phyloP scores from a whole-genome alignment of 2,797 vertebrate species.

The Pseudotriccus pelzelni region DNA sequence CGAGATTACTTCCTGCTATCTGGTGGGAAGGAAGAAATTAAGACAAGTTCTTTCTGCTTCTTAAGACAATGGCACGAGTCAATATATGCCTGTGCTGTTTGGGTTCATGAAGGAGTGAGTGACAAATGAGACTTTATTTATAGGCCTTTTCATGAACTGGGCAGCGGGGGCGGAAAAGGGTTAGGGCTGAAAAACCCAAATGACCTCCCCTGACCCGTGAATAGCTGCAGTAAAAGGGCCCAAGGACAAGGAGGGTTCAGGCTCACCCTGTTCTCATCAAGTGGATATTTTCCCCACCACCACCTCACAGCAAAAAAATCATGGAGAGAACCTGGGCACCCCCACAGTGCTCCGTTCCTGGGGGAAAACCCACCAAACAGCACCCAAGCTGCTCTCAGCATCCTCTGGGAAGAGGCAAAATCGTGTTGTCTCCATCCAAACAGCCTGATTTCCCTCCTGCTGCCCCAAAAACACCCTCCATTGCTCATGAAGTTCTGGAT shows the following conservation, averaged over 20 bases:
- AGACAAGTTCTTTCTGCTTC: neutral
- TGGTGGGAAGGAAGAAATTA: neutral
- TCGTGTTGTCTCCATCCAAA: neutral
- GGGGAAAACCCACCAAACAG: neutral
- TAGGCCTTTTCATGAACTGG: slow-evolving; percentile 26
- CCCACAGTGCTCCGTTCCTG: rapidly evolving
- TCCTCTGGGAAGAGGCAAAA: neutral
- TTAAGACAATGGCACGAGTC: slow-evolving; percentile 47
- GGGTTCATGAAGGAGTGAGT: slow-evolving; percentile 24
- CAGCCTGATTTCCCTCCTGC: rapidly evolving
- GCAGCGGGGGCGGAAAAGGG: neutral
- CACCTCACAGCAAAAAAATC: neutral
- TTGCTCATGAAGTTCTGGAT: neutral
- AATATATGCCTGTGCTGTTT: neutral
- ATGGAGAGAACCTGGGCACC: neutral
- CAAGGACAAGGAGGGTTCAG: neutral
- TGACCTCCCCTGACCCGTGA: slow-evolving; percentile 22
- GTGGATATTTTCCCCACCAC: neutral
- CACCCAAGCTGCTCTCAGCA: neutral
- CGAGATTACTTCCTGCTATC: neutral
- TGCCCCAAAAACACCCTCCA: neutral
- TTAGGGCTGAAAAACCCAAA: slow-evolving; percentile 25
- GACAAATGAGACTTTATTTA: slow-evolving; percentile 67
- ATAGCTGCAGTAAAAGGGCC: neutral
- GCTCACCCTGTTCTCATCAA: neutral